These are phyloP conservation scores for Bovichtus diacanthus DNA, from an alignment of 2,797 vertebrate species.

Conservation along the genomic window DNA sequence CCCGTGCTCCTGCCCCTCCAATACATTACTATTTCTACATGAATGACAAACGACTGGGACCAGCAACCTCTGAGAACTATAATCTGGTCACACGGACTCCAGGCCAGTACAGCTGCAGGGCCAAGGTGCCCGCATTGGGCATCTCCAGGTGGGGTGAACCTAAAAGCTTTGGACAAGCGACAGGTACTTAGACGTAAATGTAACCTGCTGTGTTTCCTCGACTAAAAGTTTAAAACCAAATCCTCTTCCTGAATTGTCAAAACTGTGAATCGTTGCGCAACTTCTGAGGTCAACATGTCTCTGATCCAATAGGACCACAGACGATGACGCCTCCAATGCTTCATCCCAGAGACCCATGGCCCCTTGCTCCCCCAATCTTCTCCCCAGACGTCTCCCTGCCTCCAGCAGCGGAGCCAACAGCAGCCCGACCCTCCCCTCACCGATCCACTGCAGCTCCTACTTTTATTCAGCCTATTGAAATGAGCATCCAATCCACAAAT, in stretches of 20 bases:
- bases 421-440: background rate
- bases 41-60: slow-evolving; percentile 40
- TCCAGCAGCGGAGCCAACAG: slow-evolving; percentile 6
- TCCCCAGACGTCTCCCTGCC: too few relatives aligned
- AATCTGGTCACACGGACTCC: background rate
- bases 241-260: background rate
- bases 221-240: background rate
- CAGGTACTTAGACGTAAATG: slow-evolving; percentile 42
- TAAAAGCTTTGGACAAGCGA: slow-evolving; percentile 19
- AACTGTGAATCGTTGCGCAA: slow-evolving; percentile 9
- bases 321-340: background rate
- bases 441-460: background rate
- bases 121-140: slow-evolving; percentile 59
- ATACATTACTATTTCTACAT: slow-evolving; percentile 74
- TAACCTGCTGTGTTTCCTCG: background rate
- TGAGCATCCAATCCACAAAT: background rate
- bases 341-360: background rate
- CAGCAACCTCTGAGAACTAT: slow-evolving; percentile 36
- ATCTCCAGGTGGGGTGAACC: slow-evolving; percentile 63
- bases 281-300: slow-evolving; percentile 33
- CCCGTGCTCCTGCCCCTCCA: slow-evolving; percentile 43
- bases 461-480: background rate
- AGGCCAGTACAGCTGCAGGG: slow-evolving; percentile 78
- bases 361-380: background rate
- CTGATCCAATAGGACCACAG: slow-evolving; percentile 38